Base-by-base conservation (phyloP, 2,797 vertebrate genomes). In the Melanotaenia pygmaea region DNA sequence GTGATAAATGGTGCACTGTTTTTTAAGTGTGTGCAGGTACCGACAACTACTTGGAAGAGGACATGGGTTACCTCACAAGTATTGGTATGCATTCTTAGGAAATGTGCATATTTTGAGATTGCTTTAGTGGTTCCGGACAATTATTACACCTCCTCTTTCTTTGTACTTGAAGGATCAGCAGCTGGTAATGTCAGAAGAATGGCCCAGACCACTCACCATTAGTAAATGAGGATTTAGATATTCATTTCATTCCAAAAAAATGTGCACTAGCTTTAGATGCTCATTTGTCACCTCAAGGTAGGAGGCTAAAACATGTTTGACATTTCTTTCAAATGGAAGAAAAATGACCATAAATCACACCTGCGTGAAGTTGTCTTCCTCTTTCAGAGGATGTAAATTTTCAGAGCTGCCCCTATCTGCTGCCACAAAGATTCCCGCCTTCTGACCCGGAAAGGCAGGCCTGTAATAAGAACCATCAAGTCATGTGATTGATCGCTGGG, bases 381-480 rank as follows among this genome's bases (percentile, higher is more conserved):
- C 67, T 63, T 79, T 69, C 6, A 9, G 59, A 83, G 75, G 81
- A 89, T 87, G 86, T 85, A 28, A 66, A 74, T 59, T 68, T 79
- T 82, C 58, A 68, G 74, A 67, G 70, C 64, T 61, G 80, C 90
- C 87, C 77, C 73, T 88, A 90, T 89, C 72, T 85, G 76, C 81
- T 56, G 58, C 82, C 85, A 88, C 91, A 93, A 92, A 92, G 91
- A 94, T 92, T 93, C 90, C 83, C 85, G 75, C 81, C 74, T 88
- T 69, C 84, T 91, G 93, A 94, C 92, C 91, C 73, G 82, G 85
- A 88, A 86, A 88, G 86, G 43, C 81, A 88, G 88, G 83, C 87
- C 91, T 90, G 90, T 93, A 93, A 94, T 94, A 92, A 91, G 90
- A 91, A 70, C 88, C 87, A 90, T 91, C 85, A 89, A 82, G 87